Conservation (phyloP, 2,113 vertebrate species). For the Syrmaticus mikado region DNA sequence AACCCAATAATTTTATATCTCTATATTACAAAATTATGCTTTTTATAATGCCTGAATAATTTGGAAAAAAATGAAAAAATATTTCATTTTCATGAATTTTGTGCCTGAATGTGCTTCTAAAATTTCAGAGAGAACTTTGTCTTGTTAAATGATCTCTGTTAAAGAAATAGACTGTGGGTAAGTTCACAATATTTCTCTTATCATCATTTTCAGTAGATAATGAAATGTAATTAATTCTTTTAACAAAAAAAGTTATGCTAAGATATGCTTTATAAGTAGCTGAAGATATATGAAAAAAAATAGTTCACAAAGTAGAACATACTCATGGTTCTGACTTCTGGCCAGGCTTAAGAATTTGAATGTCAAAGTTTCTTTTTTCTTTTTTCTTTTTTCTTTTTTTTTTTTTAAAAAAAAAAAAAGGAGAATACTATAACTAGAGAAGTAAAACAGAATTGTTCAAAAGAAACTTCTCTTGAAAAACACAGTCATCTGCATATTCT, state of each 20-base stretch:
- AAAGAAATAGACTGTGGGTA: not conserved
- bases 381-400: too few species aligned
- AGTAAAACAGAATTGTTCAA: too few species aligned
- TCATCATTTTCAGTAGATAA: slow-evolving; percentile 1
- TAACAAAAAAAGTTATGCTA: not conserved
- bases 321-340: not conserved
- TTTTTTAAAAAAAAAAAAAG: too few species aligned
- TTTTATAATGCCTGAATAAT: not conserved
- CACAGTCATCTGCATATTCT: not conserved
- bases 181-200: slow-evolving; percentile 24
- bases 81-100: not conserved
- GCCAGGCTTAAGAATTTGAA: not conserved
- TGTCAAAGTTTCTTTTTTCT: not conserved
- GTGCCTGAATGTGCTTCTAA: not conserved
- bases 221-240: not conserved
- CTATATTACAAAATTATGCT: not conserved
- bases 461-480: too few species aligned
- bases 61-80: not conserved
- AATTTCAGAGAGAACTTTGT: slow-evolving; percentile 35
- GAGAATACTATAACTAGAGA: too few species aligned
- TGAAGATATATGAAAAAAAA: not conserved
- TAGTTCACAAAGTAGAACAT: not conserved
- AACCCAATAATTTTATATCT: too few species aligned
- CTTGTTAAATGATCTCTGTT: not conserved
- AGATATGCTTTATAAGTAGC: not conserved